Evolutionary conservation across 2,888 invertebrate genomes (phyloP).

Genomic region (Pachliopta kotzebuea): DNA sequence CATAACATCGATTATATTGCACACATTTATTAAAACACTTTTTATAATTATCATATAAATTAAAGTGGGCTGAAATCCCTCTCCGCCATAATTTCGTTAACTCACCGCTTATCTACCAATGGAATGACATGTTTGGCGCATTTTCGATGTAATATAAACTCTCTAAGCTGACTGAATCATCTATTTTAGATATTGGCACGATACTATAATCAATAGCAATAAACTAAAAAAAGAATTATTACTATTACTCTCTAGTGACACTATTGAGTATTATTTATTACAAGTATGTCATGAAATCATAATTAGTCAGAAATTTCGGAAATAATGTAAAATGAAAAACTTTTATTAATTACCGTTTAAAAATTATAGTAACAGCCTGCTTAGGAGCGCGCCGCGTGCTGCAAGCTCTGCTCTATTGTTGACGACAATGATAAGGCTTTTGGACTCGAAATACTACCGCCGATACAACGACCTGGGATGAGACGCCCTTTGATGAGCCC

Average conservation of each 20-base stretch:
- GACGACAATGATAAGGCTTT: constrained; percentile 42
- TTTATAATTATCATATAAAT: constrained; percentile 47
- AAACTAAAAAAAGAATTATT: not conserved
- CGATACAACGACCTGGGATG: constrained; percentile 50
- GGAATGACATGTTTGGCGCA: constrained; percentile 73
- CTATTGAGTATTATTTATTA: not conserved
- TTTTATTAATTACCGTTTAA: not conserved
- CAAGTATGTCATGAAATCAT: not conserved
- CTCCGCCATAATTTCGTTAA: constrained; percentile 79
- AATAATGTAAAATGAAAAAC: not conserved
- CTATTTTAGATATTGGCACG: constrained; percentile 4
- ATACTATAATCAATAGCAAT: not conserved
- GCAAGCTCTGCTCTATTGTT: constrained; percentile 62
- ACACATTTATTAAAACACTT: constrained; percentile 71
- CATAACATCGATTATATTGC: constrained; percentile 71
- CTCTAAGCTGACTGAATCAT: constrained; percentile 67
- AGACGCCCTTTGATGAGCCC: constrained; percentile 36
- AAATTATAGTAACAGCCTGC: constrained; percentile 50
- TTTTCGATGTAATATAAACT: constrained; percentile 47
- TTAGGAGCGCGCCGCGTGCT: constrained; percentile 65
- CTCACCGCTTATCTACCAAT: constrained; percentile 79
- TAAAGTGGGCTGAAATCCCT: constrained; percentile 76
- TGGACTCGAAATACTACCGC: constrained; percentile 42
- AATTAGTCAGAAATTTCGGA: not conserved
- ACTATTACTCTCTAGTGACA: not conserved